These are phyloP conservation scores for Spatulosminthurus flaviceps DNA, from an alignment of 2,888 invertebrate species.

Conservation along the genomic window DNA sequence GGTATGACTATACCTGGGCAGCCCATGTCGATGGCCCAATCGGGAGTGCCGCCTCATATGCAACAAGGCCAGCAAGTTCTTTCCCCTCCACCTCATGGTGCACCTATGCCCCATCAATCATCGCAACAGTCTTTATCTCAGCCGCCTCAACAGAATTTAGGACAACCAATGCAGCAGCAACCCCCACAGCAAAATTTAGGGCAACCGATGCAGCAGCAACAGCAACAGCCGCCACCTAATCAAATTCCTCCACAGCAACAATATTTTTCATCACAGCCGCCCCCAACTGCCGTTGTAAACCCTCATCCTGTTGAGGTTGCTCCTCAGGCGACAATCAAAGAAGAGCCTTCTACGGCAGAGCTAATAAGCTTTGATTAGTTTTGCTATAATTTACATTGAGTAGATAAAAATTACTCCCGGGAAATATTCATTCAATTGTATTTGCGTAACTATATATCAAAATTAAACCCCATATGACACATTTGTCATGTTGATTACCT, in stretches of 20 bases:
- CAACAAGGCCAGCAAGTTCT: slow-evolving; percentile 32
- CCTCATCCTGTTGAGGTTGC: slow-evolving; percentile 12
- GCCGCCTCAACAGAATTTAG: slow-evolving; percentile 10
- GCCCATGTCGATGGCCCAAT: slow-evolving; percentile 25
- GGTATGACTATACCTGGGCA: slow-evolving; percentile 27
- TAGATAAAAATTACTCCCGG: too few relatives aligned
- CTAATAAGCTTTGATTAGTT: slow-evolving; percentile 64
- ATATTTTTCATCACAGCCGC: slow-evolving; percentile 61
- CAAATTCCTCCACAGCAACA: slow-evolving; percentile 46
- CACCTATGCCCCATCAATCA: neutral
- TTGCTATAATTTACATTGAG: neutral
- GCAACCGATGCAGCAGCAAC: too few relatives aligned
- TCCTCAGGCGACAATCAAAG: slow-evolving; percentile 13
- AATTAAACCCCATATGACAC: too few relatives aligned
- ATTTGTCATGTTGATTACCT: too few relatives aligned
- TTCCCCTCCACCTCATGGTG: too few relatives aligned
- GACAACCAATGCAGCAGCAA: neutral
- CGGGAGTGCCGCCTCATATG: slow-evolving; percentile 31
- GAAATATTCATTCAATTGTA: too few relatives aligned
- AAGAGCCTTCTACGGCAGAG: slow-evolving; percentile 58
- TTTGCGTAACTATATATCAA: too few relatives aligned
- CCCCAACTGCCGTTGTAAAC: slow-evolving; percentile 35
- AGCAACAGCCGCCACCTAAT: slow-evolving; percentile 16
- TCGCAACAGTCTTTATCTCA: slow-evolving; percentile 5
- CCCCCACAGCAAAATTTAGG: too few relatives aligned